phyloP scores from a whole-genome alignment of 2,113 vertebrate species.

The Ceyx margarethae region DNA sequence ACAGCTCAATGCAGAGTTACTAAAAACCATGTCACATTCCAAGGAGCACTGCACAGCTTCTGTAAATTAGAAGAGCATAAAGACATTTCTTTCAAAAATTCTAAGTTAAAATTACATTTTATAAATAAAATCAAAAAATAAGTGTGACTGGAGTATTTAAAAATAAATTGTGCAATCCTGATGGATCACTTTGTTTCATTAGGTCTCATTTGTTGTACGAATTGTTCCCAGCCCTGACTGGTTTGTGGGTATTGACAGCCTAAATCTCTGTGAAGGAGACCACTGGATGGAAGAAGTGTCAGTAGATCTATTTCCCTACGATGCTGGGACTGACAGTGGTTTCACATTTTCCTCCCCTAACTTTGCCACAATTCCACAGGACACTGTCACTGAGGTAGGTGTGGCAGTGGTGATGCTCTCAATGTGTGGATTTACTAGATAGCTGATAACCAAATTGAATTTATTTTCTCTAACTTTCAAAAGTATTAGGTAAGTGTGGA shows the following conservation, averaged over 20 bases:
- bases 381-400: conserved; percentile 86
- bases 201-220: conserved; percentile 91
- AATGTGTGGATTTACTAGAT: not conserved
- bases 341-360: conserved; percentile 99
- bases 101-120: not conserved
- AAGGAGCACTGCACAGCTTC: not conserved
- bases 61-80: not conserved
- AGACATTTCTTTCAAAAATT: not conserved
- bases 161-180: not conserved
- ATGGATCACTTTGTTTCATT: not conserved
- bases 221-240: conserved; percentile 96
- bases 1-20: not conserved
- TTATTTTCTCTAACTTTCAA: not conserved
- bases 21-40: not conserved
- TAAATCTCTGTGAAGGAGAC: conserved; percentile 87
- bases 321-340: conserved; percentile 95
- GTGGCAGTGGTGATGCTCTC: not conserved
- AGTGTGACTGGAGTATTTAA: not conserved
- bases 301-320: conserved; percentile 87
- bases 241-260: conserved; percentile 91
- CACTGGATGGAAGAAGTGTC: conserved; percentile 85
- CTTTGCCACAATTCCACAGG: conserved; percentile 96
- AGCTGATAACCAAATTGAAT: not conserved
- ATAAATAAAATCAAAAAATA: too few species aligned
- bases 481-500: not conserved